These are phyloP conservation scores for Scaptomyza pallida DNA, from an alignment of 1,140 invertebrate species.

Conservation along the genomic window DNA sequence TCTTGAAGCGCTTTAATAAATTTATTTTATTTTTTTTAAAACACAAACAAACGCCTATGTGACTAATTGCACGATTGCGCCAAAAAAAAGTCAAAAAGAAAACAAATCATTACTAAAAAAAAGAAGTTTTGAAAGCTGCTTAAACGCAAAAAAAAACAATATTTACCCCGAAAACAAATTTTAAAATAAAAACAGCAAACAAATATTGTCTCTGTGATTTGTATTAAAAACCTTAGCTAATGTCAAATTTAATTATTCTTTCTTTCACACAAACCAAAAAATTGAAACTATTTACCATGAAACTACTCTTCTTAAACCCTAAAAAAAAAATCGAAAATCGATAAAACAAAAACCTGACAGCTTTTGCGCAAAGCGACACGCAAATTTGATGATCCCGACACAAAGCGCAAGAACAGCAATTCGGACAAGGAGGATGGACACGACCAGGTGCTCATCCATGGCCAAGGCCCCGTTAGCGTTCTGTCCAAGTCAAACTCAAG, in stretches of 20 bases:
- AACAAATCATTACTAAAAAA: constrained; percentile 30
- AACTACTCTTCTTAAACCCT: constrained; percentile 30
- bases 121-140: constrained; percentile 15
- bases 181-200: constrained; percentile 48
- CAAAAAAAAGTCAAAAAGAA: constrained; percentile 25
- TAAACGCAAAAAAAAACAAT: constrained; percentile 22
- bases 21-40: not conserved
- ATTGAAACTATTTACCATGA: constrained; percentile 16
- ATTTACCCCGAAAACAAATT: constrained; percentile 39
- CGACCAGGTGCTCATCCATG: constrained; percentile 64
- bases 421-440: constrained; percentile 78
- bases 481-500: constrained; percentile 4
- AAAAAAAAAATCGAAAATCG: too few relatives aligned
- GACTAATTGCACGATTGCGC: constrained; percentile 72
- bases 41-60: constrained; percentile 51
- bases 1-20: constrained; percentile 1
- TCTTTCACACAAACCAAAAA: constrained; percentile 57
- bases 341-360: too few relatives aligned
- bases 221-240: constrained; percentile 56
- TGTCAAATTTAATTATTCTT: constrained; percentile 75
- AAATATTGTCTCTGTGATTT: constrained; percentile 35
- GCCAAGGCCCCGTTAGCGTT: constrained; percentile 25
- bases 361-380: constrained; percentile 64
- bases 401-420: constrained; percentile 81
- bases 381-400: constrained; percentile 69